phyloP scores from a whole-genome alignment of 2,113 vertebrate species.

The Bungarus multicinctus region DNA sequence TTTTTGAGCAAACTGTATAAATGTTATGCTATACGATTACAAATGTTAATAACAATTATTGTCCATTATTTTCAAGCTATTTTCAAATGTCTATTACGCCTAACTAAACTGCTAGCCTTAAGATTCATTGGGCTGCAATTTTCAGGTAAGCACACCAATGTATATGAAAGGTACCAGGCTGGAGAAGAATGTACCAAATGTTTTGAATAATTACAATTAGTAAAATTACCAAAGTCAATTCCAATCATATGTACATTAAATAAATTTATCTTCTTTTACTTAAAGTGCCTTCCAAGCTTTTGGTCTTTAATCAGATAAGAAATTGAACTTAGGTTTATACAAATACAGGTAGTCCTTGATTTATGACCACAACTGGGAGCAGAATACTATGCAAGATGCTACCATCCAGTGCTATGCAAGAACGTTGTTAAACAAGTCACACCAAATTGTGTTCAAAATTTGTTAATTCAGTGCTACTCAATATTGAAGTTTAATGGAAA shows the following conservation, averaged over 20 bases:
- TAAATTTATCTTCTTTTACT: conserved; percentile 36
- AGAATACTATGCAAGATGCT: neutral
- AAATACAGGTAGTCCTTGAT: neutral
- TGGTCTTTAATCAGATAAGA: neutral
- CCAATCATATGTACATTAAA: conserved; percentile 34
- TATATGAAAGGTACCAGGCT: neutral
- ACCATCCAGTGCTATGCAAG: neutral
- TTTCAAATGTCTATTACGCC: neutral
- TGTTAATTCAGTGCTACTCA: conserved; percentile 53
- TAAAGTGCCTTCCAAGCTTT: neutral
- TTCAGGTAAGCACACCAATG: neutral
- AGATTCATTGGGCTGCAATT: neutral
- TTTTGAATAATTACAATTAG: conserved; percentile 19
- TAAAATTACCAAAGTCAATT: neutral
- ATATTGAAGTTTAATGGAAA: conserved; percentile 62
- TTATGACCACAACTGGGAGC: neutral
- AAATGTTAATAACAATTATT: conserved; percentile 19
- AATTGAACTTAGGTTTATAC: neutral
- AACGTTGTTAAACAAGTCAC: neutral
- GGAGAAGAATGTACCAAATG: neutral
- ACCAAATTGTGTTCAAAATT: conserved; percentile 47
- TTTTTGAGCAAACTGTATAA: neutral
- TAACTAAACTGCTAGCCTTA: neutral
- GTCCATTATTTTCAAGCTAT: neutral
- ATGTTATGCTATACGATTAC: neutral